Conservation (phyloP, 2,888 invertebrate genomes). For the Melipona bicolor region DNA sequence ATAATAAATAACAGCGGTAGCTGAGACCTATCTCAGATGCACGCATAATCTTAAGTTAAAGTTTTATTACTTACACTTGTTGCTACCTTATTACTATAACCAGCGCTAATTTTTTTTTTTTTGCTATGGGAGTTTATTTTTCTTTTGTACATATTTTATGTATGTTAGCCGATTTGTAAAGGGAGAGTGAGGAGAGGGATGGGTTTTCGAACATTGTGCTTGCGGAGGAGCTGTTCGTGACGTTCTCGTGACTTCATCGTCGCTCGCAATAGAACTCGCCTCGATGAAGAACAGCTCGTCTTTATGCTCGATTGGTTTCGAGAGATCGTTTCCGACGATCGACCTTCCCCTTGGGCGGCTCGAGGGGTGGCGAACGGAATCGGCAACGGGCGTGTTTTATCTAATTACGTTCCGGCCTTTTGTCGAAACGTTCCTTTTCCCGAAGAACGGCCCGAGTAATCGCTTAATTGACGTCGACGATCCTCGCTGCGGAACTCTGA, state of each 20-base stretch:
- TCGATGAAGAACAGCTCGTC: constrained; percentile 12
- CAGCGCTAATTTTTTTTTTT: too few relatives aligned
- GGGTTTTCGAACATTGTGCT: neutral
- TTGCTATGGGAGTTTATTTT: too few relatives aligned
- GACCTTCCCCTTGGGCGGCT: constrained; percentile 5
- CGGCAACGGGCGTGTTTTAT: constrained; percentile 23
- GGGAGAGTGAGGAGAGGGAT: too few relatives aligned
- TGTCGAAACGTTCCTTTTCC: neutral
- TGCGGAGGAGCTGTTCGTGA: neutral
- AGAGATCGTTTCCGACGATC: constrained; percentile 10
- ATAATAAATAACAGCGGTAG: too few relatives aligned
- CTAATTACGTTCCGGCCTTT: constrained; percentile 20
- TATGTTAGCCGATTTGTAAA: too few relatives aligned
- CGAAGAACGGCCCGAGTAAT: neutral
- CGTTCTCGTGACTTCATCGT: constrained; percentile 3
- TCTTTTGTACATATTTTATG: too few relatives aligned
- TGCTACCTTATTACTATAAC: too few relatives aligned
- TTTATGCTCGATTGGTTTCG: constrained; percentile 20
- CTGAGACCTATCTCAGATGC: too few relatives aligned
- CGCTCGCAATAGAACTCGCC: neutral
- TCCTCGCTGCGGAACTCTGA: neutral
- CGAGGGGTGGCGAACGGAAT: constrained; percentile 28
- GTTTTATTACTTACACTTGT: too few relatives aligned
- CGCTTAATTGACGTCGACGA: constrained; percentile 8
- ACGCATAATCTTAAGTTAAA: too few relatives aligned